phyloP scores from a whole-genome alignment of 2,797 vertebrate genomes.

The Gadopsis bispinosus region DNA sequence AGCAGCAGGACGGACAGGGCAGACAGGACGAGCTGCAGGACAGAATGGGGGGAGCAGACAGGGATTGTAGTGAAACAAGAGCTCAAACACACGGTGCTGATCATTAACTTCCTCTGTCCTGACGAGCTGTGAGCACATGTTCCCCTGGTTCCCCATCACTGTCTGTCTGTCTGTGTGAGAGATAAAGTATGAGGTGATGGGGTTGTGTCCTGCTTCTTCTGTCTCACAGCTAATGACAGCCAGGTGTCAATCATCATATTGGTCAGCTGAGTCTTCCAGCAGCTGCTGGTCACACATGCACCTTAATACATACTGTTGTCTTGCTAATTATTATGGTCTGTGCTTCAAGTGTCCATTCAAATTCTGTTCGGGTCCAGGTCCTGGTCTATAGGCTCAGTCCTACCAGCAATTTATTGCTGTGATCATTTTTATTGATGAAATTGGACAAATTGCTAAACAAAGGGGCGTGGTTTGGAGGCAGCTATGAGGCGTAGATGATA shows the following conservation, averaged over 20 bases:
- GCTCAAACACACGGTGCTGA: neutral
- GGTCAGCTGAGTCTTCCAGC: constrained; percentile 9
- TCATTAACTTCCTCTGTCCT: neutral
- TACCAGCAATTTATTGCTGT: neutral
- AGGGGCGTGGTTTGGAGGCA: neutral
- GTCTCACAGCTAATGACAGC: constrained; percentile 40
- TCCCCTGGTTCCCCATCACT: neutral
- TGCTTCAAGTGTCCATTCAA: too few relatives aligned
- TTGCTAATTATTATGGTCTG: neutral
- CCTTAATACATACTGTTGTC: neutral
- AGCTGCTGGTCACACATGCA: neutral
- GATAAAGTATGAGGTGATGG: neutral
- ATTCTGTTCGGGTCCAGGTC: neutral
- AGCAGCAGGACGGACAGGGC: neutral
- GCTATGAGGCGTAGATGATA: neutral
- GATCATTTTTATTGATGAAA: neutral
- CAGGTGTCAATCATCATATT: constrained; percentile 43
- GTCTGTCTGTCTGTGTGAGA: neutral
- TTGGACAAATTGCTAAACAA: neutral
- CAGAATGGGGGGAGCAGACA: neutral
- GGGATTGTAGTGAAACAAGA: neutral
- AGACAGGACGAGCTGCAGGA: neutral
- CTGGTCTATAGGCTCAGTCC: neutral
- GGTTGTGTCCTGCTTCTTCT: constrained; percentile 7
- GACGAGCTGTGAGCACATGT: constrained; percentile 9